These are phyloP conservation scores for Pelecanoides urinatrix DNA, from an alignment of 2,113 vertebrate genomes.

Conservation along the genomic window DNA sequence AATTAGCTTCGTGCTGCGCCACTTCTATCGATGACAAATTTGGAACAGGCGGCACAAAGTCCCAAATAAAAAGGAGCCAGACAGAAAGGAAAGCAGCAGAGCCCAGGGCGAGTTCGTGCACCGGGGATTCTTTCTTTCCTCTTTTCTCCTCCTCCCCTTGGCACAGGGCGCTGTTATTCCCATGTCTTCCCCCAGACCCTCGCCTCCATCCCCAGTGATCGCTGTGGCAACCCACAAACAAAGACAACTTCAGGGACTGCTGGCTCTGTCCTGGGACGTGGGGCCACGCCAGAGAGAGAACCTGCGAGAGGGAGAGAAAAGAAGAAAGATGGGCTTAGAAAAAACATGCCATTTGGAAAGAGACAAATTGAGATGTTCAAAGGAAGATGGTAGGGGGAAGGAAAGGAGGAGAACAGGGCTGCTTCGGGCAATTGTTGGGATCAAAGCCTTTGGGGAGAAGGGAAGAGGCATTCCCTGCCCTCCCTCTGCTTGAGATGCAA, in stretches of 20 bases:
- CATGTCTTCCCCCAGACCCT: background rate
- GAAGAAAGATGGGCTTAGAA: conserved; percentile 32
- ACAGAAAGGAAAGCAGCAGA: background rate
- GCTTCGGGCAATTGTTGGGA: conserved; percentile 12
- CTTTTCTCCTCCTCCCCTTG: conserved; percentile 8
- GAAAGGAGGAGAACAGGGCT: conserved; percentile 12
- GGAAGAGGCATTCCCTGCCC: conserved; percentile 28
- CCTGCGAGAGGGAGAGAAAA: conserved; percentile 11
- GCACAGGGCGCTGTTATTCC: background rate
- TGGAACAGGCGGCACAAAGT: background rate
- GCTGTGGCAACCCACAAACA: conserved; percentile 34
- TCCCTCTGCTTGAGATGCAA: conserved; percentile 59
- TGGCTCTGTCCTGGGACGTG: background rate
- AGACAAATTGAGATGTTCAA: conserved; percentile 66
- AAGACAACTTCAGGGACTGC: conserved; percentile 12
- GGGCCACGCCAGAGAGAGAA: conserved; percentile 18
- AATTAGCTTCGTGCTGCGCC: background rate
- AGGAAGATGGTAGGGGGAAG: conserved; percentile 40
- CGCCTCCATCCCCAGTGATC: background rate
- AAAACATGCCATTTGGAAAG: background rate
- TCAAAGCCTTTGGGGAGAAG: conserved; percentile 38
- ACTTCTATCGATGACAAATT: background rate
- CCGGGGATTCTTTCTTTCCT: background rate
- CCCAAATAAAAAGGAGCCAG: background rate
- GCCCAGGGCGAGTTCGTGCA: background rate